Evolutionary conservation across 1,140 invertebrate species (phyloP).

Genomic region (Neuroterus valhalla): DNA sequence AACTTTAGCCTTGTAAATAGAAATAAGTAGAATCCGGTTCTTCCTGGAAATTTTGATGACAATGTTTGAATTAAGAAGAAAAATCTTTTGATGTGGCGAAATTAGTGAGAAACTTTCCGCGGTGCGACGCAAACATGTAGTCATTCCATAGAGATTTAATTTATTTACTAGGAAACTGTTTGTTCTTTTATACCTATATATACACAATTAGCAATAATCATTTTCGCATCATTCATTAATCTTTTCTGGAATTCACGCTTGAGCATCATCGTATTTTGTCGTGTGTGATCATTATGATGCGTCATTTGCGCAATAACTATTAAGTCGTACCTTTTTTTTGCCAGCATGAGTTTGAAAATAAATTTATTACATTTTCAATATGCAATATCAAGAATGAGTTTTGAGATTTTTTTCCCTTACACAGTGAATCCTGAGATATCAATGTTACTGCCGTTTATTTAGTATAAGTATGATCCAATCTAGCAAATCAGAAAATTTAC

Average conservation of each 20-base stretch:
- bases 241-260: slow-evolving; percentile 16
- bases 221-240: neutral
- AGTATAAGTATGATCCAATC: too few relatives aligned
- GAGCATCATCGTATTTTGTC: neutral
- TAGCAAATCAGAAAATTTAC: too few relatives aligned
- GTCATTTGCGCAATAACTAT: neutral
- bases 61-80: neutral
- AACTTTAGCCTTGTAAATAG: slow-evolving; percentile 26
- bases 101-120: neutral
- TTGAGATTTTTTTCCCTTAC: neutral
- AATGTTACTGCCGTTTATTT: too few relatives aligned
- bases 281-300: neutral
- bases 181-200: neutral
- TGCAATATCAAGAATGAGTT: neutral
- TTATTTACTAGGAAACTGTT: slow-evolving; percentile 2
- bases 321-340: neutral
- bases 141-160: neutral
- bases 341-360: neutral
- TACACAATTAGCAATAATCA: slow-evolving; percentile 8
- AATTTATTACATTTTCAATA: neutral
- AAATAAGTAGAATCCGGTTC: neutral
- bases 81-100: neutral
- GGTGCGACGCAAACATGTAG: neutral
- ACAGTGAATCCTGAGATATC: too few relatives aligned
- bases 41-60: neutral